Percentiles rank a stretch among this genome's conserved stretches.
Conservation (phyloP, 2,888 invertebrate species). For the Diabrotica balteata region DNA sequence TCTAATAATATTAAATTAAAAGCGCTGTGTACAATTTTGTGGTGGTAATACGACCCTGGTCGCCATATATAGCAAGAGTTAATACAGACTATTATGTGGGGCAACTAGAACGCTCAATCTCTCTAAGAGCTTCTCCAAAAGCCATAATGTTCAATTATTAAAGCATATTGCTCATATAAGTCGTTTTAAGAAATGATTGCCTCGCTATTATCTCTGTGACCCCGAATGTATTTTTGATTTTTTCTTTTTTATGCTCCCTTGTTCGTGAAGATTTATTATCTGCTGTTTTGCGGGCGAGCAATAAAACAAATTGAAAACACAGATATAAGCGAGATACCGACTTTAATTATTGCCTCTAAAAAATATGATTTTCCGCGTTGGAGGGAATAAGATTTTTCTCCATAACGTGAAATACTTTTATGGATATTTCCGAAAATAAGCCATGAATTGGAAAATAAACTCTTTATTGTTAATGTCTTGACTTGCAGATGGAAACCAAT, state of each 20-base stretch:
- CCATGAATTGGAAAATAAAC: too few relatives aligned
- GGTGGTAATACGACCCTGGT: conserved; percentile 22
- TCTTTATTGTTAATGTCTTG: too few relatives aligned
- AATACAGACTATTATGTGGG: conserved; percentile 53
- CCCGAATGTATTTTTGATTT: conserved; percentile 59
- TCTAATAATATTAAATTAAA: too few relatives aligned
- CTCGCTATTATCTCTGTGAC: conserved; percentile 47
- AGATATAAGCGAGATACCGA: conserved; percentile 2
- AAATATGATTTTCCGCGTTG: background rate
- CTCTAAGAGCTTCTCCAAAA: conserved; percentile 60
- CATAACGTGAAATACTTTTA: too few relatives aligned
- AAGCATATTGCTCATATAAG: conserved; percentile 61
- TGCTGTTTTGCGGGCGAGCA: conserved; percentile 12
- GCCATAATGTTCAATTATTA: conserved; percentile 62
- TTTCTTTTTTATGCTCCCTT: conserved; percentile 49
- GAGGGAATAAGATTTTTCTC: too few relatives aligned
- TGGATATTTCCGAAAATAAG: too few relatives aligned
- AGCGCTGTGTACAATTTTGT: too few relatives aligned
- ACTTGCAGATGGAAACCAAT: too few relatives aligned
- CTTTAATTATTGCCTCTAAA: conserved; percentile 19
- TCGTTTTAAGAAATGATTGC: conserved; percentile 60
- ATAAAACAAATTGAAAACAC: conserved; percentile 25
- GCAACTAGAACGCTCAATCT: conserved; percentile 57
- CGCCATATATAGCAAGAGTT: conserved; percentile 42
- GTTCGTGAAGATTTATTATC: conserved; percentile 48